Conservation (phyloP, 2,888 invertebrate species). For the Congeria kusceri region DNA sequence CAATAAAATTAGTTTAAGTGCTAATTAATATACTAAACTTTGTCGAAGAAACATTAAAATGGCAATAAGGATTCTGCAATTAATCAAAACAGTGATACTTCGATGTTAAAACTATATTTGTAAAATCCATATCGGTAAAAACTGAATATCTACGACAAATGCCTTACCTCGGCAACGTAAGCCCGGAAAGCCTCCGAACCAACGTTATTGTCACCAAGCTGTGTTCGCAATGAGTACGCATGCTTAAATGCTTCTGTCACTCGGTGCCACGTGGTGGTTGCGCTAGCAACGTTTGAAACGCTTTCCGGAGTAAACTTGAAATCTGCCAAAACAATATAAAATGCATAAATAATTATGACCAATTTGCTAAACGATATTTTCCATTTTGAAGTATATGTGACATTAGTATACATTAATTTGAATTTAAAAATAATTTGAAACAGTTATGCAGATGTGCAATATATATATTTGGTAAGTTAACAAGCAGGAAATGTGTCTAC, state of each 20-base stretch:
- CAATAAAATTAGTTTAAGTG: no score
- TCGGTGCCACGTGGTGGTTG: conserved; percentile 90
- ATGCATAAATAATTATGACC: no score
- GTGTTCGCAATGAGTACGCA: conserved; percentile 93
- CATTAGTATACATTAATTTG: no score
- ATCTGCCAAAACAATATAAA: conserved; percentile 63
- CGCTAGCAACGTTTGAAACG: conserved; percentile 60
- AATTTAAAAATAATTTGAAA: not conserved
- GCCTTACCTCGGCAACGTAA: conserved; percentile 40
- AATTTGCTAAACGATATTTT: no score
- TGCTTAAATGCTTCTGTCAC: conserved; percentile 96
- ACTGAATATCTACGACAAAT: no score
- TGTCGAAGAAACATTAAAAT: no score
- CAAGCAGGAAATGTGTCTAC: conserved; percentile 48
- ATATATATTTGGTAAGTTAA: not conserved
- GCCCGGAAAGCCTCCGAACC: conserved; percentile 57
- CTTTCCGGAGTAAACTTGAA: conserved; percentile 69
- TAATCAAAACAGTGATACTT: no score
- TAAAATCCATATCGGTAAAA: no score
- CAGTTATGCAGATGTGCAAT: not conserved
- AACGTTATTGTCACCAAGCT: conserved; percentile 93
- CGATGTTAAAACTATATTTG: no score
- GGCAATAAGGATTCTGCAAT: no score
- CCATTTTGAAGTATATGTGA: no score
- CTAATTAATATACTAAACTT: no score